Conservation (phyloP, 2,888 invertebrate genomes). For the Coelinius sp. region DNA sequence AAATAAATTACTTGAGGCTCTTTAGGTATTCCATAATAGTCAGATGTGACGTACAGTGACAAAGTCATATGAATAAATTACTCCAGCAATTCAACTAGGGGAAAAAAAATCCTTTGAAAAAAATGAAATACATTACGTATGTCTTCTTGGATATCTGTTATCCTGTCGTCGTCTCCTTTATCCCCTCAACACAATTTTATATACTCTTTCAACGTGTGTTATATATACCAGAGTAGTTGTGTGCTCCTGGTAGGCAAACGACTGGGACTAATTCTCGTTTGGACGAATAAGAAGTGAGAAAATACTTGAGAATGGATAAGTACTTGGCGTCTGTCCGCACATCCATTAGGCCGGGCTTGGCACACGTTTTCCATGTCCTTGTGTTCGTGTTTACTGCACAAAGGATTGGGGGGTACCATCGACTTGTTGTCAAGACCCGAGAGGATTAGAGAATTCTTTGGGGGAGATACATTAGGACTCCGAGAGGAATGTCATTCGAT, state of each 20-base stretch:
- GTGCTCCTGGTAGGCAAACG: slow-evolving; percentile 1
- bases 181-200: slow-evolving; percentile 8
- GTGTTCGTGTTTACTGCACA: not conserved
- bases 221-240: not conserved
- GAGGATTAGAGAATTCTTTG: not conserved
- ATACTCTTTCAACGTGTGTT: slow-evolving; percentile 10
- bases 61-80: slow-evolving; percentile 6
- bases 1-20: not conserved
- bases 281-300: slow-evolving; percentile 34
- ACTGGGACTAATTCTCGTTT: slow-evolving; percentile 14
- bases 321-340: slow-evolving; percentile 49
- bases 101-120: not conserved
- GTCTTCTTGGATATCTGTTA: slow-evolving; percentile 29
- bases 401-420: not conserved
- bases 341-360: slow-evolving; percentile 50
- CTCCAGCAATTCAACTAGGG: not conserved
- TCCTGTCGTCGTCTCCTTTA: slow-evolving; percentile 33
- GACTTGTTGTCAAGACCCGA: not conserved
- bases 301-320: slow-evolving; percentile 48
- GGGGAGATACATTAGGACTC: not conserved
- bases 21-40: not conserved
- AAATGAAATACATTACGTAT: slow-evolving; percentile 1
- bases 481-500: not conserved
- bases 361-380: slow-evolving; percentile 9
- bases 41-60: not conserved